Evolutionary conservation across 2,113 vertebrate genomes (phyloP).

Genomic region (Psilopsiagon aymara): DNA sequence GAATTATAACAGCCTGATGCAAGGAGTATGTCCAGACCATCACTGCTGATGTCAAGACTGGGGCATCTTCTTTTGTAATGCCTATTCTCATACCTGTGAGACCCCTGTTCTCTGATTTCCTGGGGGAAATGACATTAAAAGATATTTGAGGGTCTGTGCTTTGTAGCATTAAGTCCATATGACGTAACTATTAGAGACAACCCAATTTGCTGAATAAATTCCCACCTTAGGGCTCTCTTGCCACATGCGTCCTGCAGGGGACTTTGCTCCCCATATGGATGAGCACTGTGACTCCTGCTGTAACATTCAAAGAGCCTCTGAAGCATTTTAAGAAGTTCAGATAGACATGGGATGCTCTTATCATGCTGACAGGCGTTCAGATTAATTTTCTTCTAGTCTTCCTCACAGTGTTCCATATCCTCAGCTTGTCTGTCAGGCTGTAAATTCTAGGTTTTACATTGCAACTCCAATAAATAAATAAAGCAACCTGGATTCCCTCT

Average conservation of each 20-base stretch:
- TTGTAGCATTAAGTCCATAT: neutral
- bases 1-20: neutral
- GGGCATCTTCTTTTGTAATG: neutral
- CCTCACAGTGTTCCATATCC: neutral
- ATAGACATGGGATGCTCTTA: neutral
- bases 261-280: neutral
- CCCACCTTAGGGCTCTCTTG: neutral
- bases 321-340: neutral
- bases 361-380: neutral
- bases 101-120: neutral
- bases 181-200: neutral
- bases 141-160: no score
- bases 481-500: neutral
- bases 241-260: no score
- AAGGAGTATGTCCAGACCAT: accelerated
- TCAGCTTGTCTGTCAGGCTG: neutral
- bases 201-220: neutral
- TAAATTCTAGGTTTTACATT: neutral
- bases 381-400: neutral
- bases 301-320: neutral
- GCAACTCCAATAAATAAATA: neutral
- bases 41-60: neutral
- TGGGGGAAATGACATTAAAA: neutral
- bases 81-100: neutral
- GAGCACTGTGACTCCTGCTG: neutral